phyloP scores from a whole-genome alignment of 2,797 vertebrate species.

The Nyctalus aviator region DNA sequence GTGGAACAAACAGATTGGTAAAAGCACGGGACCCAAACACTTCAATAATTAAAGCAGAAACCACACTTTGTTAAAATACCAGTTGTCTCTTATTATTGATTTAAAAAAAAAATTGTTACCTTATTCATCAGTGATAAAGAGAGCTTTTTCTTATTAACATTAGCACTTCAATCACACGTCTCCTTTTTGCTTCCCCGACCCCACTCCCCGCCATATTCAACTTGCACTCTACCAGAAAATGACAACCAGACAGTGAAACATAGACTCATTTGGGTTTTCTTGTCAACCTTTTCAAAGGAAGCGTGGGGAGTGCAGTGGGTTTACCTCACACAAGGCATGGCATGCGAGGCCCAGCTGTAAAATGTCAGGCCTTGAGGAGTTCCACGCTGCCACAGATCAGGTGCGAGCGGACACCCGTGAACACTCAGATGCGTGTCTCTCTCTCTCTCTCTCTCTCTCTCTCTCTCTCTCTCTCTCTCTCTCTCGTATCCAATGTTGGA shows the following conservation, averaged over 20 bases:
- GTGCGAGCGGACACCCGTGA: slow-evolving; percentile 65
- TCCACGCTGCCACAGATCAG: slow-evolving; percentile 69
- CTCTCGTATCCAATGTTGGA: slow-evolving; percentile 73
- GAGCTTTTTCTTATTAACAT: not conserved
- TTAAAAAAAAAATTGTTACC: not conserved
- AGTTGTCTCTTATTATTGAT: not conserved
- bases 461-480: no score
- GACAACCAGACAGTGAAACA: slow-evolving; percentile 69
- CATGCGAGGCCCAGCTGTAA: slow-evolving; percentile 51
- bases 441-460: no score
- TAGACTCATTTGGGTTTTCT: slow-evolving; percentile 71
- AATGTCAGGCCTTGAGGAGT: slow-evolving; percentile 73
- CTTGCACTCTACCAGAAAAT: not conserved
- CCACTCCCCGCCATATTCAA: not conserved
- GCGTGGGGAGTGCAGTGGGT: slow-evolving; percentile 38
- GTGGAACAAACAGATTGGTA: not conserved
- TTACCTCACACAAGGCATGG: slow-evolving; percentile 60
- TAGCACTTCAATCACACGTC: not conserved
- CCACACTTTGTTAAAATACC: not conserved
- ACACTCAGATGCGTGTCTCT: slow-evolving; percentile 65
- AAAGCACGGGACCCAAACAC: not conserved
- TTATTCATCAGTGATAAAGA: not conserved
- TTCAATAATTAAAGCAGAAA: slow-evolving; percentile 15
- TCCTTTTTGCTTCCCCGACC: not conserved
- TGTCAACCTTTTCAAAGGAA: slow-evolving; percentile 80